These are phyloP conservation scores for Pachycephus smyrnensis DNA, from an alignment of 2,888 invertebrate genomes.

Conservation along the genomic window DNA sequence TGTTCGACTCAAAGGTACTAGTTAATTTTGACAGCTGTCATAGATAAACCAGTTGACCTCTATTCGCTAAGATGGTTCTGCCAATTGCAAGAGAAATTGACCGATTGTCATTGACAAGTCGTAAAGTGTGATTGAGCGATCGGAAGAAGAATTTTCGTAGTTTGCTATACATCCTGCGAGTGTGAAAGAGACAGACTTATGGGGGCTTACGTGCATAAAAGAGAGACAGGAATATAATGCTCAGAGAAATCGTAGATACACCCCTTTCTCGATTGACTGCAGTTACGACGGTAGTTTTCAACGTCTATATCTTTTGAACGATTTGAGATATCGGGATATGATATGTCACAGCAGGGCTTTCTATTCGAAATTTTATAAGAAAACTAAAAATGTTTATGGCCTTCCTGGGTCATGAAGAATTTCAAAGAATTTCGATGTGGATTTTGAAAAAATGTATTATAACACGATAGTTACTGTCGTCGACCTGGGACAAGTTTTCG, in stretches of 20 bases:
- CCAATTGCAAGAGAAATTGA: not conserved
- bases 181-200: not conserved
- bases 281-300: not conserved
- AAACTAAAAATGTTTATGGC: not conserved
- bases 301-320: not conserved
- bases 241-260: not conserved
- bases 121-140: not conserved
- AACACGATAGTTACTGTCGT: not conserved
- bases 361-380: not conserved
- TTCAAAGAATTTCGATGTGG: not conserved
- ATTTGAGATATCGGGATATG: not conserved
- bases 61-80: not conserved
- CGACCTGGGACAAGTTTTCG: not conserved
- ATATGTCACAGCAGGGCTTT: not conserved
- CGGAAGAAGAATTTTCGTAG: not conserved
- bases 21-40: not conserved
- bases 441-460: not conserved
- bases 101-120: not conserved
- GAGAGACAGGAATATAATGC: not conserved
- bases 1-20: not conserved
- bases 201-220: not conserved
- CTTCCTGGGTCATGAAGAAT: not conserved
- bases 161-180: not conserved
- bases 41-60: not conserved
- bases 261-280: not conserved